These are phyloP conservation scores for Thomomys bottae DNA, from an alignment of 2,113 vertebrate genomes.

Conservation along the genomic window DNA sequence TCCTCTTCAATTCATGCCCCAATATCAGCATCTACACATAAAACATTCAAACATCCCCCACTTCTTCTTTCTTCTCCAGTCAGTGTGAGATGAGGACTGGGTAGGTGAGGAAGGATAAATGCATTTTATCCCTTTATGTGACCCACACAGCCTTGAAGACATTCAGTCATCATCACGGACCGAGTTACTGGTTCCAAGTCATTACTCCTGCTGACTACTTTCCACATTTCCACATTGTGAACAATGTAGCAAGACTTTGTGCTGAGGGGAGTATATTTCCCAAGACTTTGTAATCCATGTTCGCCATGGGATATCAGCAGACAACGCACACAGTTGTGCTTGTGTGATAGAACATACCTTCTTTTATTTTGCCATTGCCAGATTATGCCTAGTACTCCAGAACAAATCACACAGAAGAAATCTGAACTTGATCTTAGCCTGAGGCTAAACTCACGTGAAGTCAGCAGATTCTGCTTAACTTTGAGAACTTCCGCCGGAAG, in stretches of 20 bases:
- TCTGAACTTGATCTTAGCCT: too few relatives aligned
- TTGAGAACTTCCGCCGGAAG: not conserved
- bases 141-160: not conserved
- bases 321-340: accelerated
- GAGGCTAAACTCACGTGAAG: not conserved
- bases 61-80: not conserved
- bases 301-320: not conserved
- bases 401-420: not conserved
- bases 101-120: not conserved
- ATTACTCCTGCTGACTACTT: accelerated
- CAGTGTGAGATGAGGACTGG: not conserved
- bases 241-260: not conserved
- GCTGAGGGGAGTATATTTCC: too few relatives aligned
- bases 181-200: not conserved
- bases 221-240: not conserved
- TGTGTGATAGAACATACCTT: too few relatives aligned
- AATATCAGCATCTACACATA: too few relatives aligned
- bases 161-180: not conserved
- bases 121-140: not conserved
- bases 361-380: too few relatives aligned
- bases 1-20: too few relatives aligned
- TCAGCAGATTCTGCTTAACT: not conserved
- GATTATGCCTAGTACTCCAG: not conserved
- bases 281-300: not conserved
- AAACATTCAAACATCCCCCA: too few relatives aligned